Percentiles rank a stretch among this genome's conserved stretches.
Evolutionary conservation across 2,888 invertebrate species (phyloP).

Genomic region (Cantharis rufa): DNA sequence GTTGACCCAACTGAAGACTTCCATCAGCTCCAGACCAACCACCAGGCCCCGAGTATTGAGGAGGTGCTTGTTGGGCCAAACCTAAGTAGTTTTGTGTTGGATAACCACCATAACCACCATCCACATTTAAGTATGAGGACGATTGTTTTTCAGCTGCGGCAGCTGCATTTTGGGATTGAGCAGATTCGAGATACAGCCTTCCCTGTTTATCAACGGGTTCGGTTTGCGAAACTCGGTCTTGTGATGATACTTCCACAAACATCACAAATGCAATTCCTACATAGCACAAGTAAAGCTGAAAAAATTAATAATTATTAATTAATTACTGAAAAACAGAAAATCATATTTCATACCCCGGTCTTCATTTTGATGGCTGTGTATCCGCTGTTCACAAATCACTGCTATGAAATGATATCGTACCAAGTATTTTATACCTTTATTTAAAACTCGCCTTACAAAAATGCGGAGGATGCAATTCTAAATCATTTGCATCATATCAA

Average conservation of each 20-base stretch:
- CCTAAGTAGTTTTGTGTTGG: not conserved
- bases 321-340: not conserved
- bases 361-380: constrained; percentile 13
- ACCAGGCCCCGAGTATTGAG: not conserved
- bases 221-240: not conserved
- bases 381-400: constrained; percentile 11
- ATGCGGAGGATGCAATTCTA: constrained; percentile 18
- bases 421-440: constrained; percentile 13
- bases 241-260: not conserved
- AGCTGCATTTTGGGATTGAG: not conserved
- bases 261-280: not conserved
- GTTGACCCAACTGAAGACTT: not conserved
- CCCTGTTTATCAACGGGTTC: not conserved
- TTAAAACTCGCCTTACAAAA: not conserved
- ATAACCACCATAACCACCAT: not conserved
- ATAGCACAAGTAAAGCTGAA: constrained; percentile 9
- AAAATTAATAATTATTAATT: not conserved
- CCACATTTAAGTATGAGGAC: not conserved
- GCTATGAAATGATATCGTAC: not conserved
- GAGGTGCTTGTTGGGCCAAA: too few species aligned
- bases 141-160: not conserved
- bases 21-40: constrained; percentile 12
- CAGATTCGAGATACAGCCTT: not conserved
- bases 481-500: constrained; percentile 15
- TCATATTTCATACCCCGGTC: constrained; percentile 10